phyloP scores from a whole-genome alignment of 2,797 vertebrate species.

The Avahi laniger region DNA sequence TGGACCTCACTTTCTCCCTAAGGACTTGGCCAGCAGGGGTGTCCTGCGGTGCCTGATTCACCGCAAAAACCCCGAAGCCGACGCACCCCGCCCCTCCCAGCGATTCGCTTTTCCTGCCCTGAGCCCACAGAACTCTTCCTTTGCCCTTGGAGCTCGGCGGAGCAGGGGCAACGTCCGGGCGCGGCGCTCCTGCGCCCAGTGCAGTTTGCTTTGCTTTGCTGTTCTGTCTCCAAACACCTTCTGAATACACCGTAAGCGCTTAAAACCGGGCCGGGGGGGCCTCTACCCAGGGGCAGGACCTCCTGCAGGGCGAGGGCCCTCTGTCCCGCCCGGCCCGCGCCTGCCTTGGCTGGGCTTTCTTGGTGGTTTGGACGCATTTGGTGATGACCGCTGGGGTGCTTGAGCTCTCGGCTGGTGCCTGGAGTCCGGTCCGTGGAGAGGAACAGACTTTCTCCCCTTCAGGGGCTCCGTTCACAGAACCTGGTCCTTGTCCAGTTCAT shows the following conservation, averaged over 20 bases:
- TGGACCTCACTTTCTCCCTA: not conserved
- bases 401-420: not conserved
- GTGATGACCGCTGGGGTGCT: accelerated
- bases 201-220: too few relatives aligned
- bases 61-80: not conserved
- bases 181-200: accelerated
- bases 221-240: not conserved
- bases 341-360: not conserved
- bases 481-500: too few relatives aligned
- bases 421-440: not conserved
- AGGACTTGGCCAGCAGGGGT: not conserved
- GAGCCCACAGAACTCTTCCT: not conserved
- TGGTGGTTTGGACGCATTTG: too few relatives aligned
- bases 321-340: not conserved
- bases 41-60: not conserved
- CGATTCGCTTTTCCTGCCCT: not conserved
- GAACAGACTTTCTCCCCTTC: not conserved
- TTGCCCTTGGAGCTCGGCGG: not conserved
- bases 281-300: too few relatives aligned
- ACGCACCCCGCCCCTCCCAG: too few relatives aligned
- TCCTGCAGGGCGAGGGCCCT: not conserved
- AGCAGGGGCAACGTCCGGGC: not conserved
- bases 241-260: not conserved
- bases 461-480: not conserved
- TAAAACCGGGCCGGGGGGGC: not conserved